Evolutionary conservation across 2,797 vertebrate species (phyloP).

Genomic region (Rallus crepitans): DNA sequence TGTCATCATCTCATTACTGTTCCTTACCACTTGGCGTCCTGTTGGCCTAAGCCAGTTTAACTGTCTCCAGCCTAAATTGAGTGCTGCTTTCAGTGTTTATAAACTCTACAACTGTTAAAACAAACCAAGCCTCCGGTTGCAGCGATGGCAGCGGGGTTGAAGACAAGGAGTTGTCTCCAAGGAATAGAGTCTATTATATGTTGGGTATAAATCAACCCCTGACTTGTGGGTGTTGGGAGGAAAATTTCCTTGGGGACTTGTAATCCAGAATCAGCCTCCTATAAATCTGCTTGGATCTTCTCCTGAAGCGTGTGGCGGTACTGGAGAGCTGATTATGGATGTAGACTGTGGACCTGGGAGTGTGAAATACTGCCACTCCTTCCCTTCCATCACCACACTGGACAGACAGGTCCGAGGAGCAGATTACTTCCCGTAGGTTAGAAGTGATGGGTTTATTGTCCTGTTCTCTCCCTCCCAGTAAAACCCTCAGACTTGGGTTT

Average conservation of each 20-base stretch:
- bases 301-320: background rate
- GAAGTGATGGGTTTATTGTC: slow-evolving; percentile 33
- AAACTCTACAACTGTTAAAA: slow-evolving; percentile 16
- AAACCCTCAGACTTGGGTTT: background rate
- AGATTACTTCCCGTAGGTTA: background rate
- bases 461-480: background rate
- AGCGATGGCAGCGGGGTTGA: background rate
- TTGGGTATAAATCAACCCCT: slow-evolving; percentile 53
- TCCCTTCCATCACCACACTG: background rate
- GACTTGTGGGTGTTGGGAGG: slow-evolving; percentile 51
- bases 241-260: slow-evolving; percentile 64
- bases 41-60: slow-evolving; percentile 17
- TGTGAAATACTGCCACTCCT: slow-evolving; percentile 44
- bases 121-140: background rate
- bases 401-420: background rate
- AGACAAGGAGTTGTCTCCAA: slow-evolving; percentile 15
- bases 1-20: background rate
- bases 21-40: background rate
- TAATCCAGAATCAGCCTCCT: slow-evolving; percentile 50
- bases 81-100: slow-evolving; percentile 25
- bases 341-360: background rate
- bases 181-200: slow-evolving; percentile 28
- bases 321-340: slow-evolving; percentile 45
- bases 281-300: slow-evolving; percentile 65
- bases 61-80: slow-evolving; percentile 32